Conservation (phyloP, 1,140 invertebrate genomes). For the Linepithema humile region DNA sequence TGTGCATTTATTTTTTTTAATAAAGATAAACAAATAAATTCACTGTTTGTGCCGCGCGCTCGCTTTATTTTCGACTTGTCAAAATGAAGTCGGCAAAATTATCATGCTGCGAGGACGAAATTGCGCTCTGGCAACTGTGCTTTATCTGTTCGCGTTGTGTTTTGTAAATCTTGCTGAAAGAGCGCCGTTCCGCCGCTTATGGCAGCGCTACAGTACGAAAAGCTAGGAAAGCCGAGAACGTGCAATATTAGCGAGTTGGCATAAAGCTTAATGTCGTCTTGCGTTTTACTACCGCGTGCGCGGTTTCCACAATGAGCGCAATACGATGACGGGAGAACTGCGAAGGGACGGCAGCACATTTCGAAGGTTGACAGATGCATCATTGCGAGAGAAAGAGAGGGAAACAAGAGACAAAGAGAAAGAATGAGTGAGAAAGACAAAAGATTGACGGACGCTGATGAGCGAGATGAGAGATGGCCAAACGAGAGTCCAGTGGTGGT, state of each 20-base stretch:
- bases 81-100: slow-evolving; percentile 38
- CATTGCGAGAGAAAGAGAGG: neutral
- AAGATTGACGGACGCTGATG: neutral
- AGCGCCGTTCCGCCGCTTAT: slow-evolving; percentile 23
- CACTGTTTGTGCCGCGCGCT: neutral
- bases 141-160: slow-evolving; percentile 38
- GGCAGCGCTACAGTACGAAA: slow-evolving; percentile 7
- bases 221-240: slow-evolving; percentile 33
- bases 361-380: slow-evolving; percentile 22
- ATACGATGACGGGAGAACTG: neutral
- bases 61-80: slow-evolving; percentile 36
- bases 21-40: slow-evolving; percentile 35
- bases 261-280: slow-evolving; percentile 49
- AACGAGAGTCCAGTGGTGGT: neutral
- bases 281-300: slow-evolving; percentile 34
- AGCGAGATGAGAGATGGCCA: neutral
- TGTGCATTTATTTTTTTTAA: neutral
- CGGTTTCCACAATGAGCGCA: slow-evolving; percentile 21
- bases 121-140: slow-evolving; percentile 23
- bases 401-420: neutral
- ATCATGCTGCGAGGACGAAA: slow-evolving; percentile 10
- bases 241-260: slow-evolving; percentile 41
- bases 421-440: neutral
- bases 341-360: neutral
- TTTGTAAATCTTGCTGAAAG: slow-evolving; percentile 44